A percentile compares a stretch with the other conserved stretches of the same genome.
These are phyloP conservation scores for Malacosoma neustria DNA, from an alignment of 2,888 invertebrate species.

Conservation along the genomic window DNA sequence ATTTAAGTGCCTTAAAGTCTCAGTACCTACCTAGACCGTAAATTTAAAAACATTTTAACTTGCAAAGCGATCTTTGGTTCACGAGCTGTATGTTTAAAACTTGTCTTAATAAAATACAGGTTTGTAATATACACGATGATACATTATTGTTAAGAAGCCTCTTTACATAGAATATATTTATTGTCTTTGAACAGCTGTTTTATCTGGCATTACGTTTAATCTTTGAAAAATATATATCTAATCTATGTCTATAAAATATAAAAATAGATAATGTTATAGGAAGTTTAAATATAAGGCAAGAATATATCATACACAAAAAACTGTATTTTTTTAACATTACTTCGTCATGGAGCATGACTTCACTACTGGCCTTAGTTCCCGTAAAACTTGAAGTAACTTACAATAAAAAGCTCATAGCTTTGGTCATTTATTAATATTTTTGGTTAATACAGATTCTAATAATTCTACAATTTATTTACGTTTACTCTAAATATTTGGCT, in stretches of 20 bases:
- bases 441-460: slow-evolving; percentile 45
- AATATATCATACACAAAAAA: no score
- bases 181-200: slow-evolving; percentile 29
- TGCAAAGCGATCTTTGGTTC: background rate
- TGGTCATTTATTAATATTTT: slow-evolving; percentile 58
- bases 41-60: no score
- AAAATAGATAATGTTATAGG: slow-evolving; percentile 40
- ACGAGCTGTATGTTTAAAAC: background rate
- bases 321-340: no score
- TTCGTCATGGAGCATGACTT: slow-evolving; percentile 14
- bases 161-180: slow-evolving; percentile 10
- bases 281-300: slow-evolving; percentile 47
- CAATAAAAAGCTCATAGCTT: slow-evolving; percentile 64
- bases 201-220: slow-evolving; percentile 20
- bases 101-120: background rate
- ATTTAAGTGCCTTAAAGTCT: no score
- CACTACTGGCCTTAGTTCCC: slow-evolving; percentile 25
- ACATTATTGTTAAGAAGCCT: background rate
- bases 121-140: background rate
- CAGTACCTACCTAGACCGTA: no score
- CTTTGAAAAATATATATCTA: slow-evolving; percentile 34
- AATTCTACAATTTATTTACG: slow-evolving; percentile 29
- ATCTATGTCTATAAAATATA: slow-evolving; percentile 33
- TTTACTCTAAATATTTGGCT: slow-evolving; percentile 52
- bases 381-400: slow-evolving; percentile 17